Percentiles rank a stretch among this genome's conserved stretches.
These are phyloP conservation scores for Ganaspis sp. DNA, from an alignment of 1,140 invertebrate species.

Conservation along the genomic window DNA sequence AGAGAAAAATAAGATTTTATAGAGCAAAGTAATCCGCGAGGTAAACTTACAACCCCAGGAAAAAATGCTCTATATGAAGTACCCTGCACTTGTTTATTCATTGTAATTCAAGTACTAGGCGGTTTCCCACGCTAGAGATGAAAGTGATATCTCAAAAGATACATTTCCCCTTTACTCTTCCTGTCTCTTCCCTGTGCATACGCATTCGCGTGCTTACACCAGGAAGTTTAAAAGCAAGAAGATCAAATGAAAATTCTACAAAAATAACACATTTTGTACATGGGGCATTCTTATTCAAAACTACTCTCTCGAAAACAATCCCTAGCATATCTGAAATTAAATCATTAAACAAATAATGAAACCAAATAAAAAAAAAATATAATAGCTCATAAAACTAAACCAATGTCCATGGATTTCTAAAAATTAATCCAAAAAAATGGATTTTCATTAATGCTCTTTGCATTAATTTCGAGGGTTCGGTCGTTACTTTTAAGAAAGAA, in stretches of 20 bases:
- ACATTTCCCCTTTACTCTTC: slow-evolving; percentile 51
- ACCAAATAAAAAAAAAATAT: slow-evolving; percentile 30
- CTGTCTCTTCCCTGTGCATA: slow-evolving; percentile 36
- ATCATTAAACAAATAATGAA: no score
- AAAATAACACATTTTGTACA: slow-evolving; percentile 8
- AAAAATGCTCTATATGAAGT: slow-evolving; percentile 14
- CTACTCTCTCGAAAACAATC: no score
- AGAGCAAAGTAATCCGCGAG: slow-evolving; percentile 31
- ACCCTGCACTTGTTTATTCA: slow-evolving; percentile 50
- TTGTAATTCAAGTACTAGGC: slow-evolving; percentile 59
- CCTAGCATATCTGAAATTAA: no score
- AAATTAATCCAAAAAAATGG: no score
- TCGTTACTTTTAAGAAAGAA: no score
- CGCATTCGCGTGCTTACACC: slow-evolving; percentile 39
- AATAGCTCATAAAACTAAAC: no score
- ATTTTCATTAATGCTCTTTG: no score
- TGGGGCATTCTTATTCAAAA: no score
- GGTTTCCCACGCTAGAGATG: slow-evolving; percentile 56
- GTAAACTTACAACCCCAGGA: slow-evolving; percentile 41
- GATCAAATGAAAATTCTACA: slow-evolving; percentile 44
- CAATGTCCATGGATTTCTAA: no score
- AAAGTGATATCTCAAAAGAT: slow-evolving; percentile 58
- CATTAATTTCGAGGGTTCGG: no score
- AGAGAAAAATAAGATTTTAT: slow-evolving; percentile 39
- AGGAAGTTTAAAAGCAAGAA: slow-evolving; percentile 43